Conservation (phyloP, 2,113 vertebrate species). For the Lamprotornis superbus region DNA sequence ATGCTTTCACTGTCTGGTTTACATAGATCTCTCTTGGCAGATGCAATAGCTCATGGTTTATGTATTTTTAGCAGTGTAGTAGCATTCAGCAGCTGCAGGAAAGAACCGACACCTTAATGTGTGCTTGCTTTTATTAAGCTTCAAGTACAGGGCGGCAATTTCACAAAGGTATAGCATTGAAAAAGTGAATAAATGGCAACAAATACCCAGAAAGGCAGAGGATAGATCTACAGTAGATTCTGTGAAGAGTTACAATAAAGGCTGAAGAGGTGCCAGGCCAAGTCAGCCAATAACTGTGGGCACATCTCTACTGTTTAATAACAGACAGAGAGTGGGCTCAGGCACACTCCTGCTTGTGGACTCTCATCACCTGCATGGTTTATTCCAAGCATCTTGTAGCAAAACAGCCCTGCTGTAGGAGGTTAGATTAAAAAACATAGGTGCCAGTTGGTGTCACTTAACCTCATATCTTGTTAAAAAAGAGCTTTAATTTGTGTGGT, state of each 20-base stretch:
- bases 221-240: neutral
- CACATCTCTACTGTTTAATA: neutral
- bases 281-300: fast-evolving
- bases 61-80: neutral
- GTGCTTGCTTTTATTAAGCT: neutral
- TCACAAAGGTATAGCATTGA: neutral
- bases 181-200: neutral
- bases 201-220: neutral
- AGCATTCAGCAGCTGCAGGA: neutral
- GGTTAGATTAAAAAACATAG: neutral
- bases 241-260: neutral
- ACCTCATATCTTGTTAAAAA: neutral
- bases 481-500: neutral
- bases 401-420: neutral
- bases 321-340: neutral
- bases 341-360: no score
- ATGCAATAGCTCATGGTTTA: neutral
- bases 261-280: neutral
- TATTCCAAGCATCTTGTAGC: neutral
- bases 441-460: neutral
- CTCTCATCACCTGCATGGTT: neutral
- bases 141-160: neutral
- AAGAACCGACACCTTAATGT: neutral
- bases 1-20: neutral
- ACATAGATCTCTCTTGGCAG: neutral